A percentile compares a stretch with the other conserved stretches of the same genome.
phyloP scores from a whole-genome alignment of 1,140 invertebrate species.

The Drosophila nikananu region DNA sequence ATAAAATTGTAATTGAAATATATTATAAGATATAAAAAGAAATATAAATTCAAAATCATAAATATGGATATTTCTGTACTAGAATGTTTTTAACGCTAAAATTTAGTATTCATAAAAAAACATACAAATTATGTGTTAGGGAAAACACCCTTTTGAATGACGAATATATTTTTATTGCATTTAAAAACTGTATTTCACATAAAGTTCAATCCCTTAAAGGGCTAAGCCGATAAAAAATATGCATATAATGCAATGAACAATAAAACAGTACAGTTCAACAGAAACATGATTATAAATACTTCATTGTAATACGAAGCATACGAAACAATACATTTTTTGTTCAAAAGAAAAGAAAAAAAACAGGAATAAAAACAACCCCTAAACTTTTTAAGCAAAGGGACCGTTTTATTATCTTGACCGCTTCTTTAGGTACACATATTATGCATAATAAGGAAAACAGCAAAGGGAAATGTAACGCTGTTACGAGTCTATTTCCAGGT shows the following conservation, averaged over 20 bases:
- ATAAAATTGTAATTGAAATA: too few relatives aligned
- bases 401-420: conserved; percentile 19
- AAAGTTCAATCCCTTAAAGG: neutral
- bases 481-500: conserved; percentile 34
- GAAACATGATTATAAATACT: neutral
- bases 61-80: too few relatives aligned
- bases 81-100: too few relatives aligned
- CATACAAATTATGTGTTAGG: too few relatives aligned
- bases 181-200: neutral
- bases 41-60: too few relatives aligned
- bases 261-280: neutral
- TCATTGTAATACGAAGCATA: neutral
- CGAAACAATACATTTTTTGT: neutral
- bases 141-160: too few relatives aligned
- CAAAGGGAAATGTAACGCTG: conserved; percentile 19
- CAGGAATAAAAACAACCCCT: conserved; percentile 3
- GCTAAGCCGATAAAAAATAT: neutral
- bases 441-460: conserved; percentile 40
- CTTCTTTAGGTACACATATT: conserved; percentile 10
- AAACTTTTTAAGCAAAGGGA: neutral
- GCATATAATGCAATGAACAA: neutral
- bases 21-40: too few relatives aligned
- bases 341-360: neutral
- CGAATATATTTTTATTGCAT: too few relatives aligned
- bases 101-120: too few relatives aligned